Evolutionary conservation across 2,797 vertebrate species (phyloP).

Genomic region (Eulemur rubriventer): DNA sequence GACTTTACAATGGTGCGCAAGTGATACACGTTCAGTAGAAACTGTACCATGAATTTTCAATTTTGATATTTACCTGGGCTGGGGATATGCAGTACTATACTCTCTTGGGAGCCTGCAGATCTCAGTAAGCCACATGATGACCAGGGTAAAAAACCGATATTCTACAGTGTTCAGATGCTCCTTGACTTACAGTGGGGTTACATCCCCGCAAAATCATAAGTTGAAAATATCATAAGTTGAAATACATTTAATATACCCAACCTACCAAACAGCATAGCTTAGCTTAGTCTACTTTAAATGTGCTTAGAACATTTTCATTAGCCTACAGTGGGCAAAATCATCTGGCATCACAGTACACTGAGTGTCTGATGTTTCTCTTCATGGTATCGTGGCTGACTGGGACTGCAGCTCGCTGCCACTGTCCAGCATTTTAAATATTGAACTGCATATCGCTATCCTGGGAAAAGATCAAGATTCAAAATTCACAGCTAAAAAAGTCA

Average conservation of each 20-base stretch:
- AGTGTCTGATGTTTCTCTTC: neutral
- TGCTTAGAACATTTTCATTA: neutral
- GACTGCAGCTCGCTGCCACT: neutral
- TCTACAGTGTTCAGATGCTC: neutral
- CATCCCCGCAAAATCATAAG: neutral
- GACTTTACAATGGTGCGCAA: neutral
- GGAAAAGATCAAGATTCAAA: neutral
- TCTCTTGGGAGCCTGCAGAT: neutral
- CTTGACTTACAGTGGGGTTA: neutral
- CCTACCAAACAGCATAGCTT: neutral
- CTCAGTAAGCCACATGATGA: neutral
- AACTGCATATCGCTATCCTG: neutral
- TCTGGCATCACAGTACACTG: neutral
- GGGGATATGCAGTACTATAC: neutral
- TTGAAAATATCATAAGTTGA: neutral
- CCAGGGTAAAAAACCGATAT: neutral
- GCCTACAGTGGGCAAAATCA: neutral
- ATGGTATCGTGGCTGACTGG: neutral
- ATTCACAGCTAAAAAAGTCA: neutral
- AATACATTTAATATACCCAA: neutral
- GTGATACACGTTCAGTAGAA: neutral
- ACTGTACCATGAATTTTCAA: neutral
- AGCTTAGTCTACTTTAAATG: neutral
- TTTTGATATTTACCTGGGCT: neutral
- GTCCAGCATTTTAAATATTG: neutral